Base-by-base conservation (phyloP, 2,888 invertebrate species). In the Phasia obesa region DNA sequence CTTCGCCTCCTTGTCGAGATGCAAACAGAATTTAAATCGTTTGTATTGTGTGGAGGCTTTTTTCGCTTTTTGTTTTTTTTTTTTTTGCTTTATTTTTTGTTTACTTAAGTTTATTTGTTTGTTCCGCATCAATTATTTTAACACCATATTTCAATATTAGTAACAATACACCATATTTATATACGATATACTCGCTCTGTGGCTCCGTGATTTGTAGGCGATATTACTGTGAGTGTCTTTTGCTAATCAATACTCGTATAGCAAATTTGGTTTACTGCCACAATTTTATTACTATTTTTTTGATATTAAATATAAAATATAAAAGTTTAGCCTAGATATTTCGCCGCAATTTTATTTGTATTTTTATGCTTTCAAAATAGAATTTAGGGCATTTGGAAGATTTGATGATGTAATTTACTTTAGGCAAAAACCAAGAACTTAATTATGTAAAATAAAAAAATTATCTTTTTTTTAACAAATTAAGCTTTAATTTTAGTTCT, bases 81-180 rank as follows among this genome's bases (percentile, higher is more conserved):
- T 31, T 7, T 17, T 55, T 6, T 15, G 1, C 6, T 44, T 35
- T 11, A 31, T 44, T 47, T 51, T 49, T 65, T 79, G 60, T 53
- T 69, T 62, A 67, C 69, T 80, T 60, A 79, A 73, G 60, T 80
- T 74, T 80, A 67, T 67, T 80, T 74, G 64, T 35, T 74, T 25
- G 47, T 69, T 80, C 73, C 73, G 55, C 79, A 80, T 74, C 67
- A 80, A 80, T 80, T 80, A 74, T 62, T 80, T 74, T 35, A 74
- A 74, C 79, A 74, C 67, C 73, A 60, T 60, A 69, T 80, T 80
- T 80, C 73, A 74, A 74, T 80, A 73, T 74, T 59, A 49, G 49
- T 13, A 59, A 57, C 65, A 75, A 65, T 19, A 59, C 59, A 62
- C 35, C 0, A 4, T 17, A 7, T 17, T 55, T 77, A 77, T 77